A percentile compares a stretch with the other conserved stretches of the same genome.
phyloP scores from a whole-genome alignment of 2,888 invertebrate genomes.

The Andrena dorsata region DNA sequence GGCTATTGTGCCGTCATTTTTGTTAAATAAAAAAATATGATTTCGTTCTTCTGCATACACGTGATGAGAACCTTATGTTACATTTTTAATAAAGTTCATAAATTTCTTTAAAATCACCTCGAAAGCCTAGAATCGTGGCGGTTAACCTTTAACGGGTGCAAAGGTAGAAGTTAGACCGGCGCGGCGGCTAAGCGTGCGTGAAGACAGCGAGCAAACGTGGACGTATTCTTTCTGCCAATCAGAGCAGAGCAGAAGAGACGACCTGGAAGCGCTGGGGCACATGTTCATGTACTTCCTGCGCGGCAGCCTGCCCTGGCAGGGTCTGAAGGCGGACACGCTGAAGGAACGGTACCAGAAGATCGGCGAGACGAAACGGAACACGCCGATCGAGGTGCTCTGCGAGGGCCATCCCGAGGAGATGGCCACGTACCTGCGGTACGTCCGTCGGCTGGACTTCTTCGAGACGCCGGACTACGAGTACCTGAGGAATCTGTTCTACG shows the following conservation, averaged over 20 bases:
- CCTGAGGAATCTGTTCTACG: constrained; percentile 97
- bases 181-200: not conserved
- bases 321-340: constrained; percentile 99
- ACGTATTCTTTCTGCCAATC: constrained; percentile 74
- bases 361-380: constrained; percentile 99
- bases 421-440: constrained; percentile 99
- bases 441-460: constrained; percentile 98
- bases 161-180: not conserved
- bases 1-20: too few relatives aligned
- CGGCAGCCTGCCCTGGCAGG: constrained; percentile 99
- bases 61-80: too few relatives aligned
- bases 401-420: constrained; percentile 97
- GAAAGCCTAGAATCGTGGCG: too few relatives aligned
- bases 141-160: too few relatives aligned
- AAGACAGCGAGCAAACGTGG: not conserved
- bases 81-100: too few relatives aligned
- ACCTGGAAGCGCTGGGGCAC: constrained; percentile 99
- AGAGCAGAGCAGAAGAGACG: constrained; percentile 99
- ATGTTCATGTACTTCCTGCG: constrained; percentile 99
- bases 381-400: constrained; percentile 97
- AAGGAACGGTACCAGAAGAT: constrained; percentile 99
- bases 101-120: too few relatives aligned
- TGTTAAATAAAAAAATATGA: too few relatives aligned
- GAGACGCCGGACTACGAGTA: constrained; percentile 99
- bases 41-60: too few relatives aligned